Conservation (phyloP, 92 coral and sea anemone species). For the Phenganax stokvisi region DNA sequence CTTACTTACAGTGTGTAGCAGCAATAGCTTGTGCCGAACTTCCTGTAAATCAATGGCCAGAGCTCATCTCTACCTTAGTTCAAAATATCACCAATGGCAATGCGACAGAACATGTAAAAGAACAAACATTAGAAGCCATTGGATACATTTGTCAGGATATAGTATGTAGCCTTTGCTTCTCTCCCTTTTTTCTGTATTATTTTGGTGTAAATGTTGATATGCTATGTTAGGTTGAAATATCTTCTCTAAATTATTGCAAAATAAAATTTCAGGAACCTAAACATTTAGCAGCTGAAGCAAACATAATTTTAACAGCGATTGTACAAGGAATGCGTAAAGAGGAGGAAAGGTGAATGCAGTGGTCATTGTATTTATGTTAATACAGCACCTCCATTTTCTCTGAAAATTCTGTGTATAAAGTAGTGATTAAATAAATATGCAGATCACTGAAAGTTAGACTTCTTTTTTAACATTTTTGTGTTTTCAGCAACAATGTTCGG, state of each 20-base stretch:
- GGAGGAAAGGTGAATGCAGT: conserved; percentile 63
- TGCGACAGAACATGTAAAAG: conserved; percentile 68
- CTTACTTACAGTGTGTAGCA: conserved; percentile 68
- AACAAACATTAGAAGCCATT: conserved; percentile 87
- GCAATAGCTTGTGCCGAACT: conserved; percentile 99
- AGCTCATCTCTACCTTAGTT: conserved; percentile 62
- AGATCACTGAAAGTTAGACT: too few species aligned
- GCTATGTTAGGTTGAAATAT: neutral
- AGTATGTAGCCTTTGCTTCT: conserved; percentile 51
- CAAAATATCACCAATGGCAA: conserved; percentile 42
- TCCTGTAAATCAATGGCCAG: conserved; percentile 70
- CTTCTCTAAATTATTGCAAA: neutral
- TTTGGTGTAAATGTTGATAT: neutral
- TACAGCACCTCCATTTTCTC: neutral
- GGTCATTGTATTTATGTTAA: neutral
- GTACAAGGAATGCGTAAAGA: conserved; percentile 89
- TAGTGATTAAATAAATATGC: too few species aligned
- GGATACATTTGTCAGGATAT: conserved; percentile 98
- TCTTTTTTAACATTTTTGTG: neutral
- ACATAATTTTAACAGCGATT: conserved; percentile 79
- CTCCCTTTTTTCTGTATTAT: neutral
- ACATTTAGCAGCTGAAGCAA: conserved; percentile 67
- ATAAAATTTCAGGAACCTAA: conserved; percentile 67
- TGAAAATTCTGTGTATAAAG: neutral
- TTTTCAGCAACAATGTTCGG: conserved; percentile 60